Percentiles rank a stretch among this genome's conserved stretches.
Conservation (phyloP, 2,113 vertebrate species). For the Aptenodytes patagonicus region DNA sequence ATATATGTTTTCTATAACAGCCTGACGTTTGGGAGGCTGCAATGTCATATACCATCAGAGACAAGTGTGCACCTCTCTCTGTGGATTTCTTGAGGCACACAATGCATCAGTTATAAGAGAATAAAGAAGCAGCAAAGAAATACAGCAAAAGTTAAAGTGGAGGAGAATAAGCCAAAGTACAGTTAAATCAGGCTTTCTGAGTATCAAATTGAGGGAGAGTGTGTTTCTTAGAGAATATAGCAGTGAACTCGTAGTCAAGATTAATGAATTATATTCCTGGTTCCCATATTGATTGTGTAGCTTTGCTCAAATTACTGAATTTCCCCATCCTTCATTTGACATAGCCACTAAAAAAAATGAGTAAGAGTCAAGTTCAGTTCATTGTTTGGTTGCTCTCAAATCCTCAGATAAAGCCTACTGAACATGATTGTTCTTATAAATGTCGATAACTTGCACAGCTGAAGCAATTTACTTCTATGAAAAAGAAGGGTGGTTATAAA, state of each 20-base stretch:
- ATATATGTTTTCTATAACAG: conserved; percentile 37
- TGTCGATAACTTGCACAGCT: not conserved
- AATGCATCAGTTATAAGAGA: not conserved
- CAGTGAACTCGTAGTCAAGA: not conserved
- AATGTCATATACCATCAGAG: conserved; percentile 24
- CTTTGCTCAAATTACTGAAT: not conserved
- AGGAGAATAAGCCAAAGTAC: not conserved
- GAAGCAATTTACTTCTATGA: not conserved
- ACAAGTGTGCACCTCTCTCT: not conserved
- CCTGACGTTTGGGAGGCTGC: not conserved
- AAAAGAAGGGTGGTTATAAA: not conserved
- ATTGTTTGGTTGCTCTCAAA: not conserved
- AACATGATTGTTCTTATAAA: not conserved
- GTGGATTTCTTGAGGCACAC: not conserved
- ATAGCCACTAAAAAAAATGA: not conserved
- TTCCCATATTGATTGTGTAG: not conserved
- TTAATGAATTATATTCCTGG: not conserved
- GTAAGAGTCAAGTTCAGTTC: not conserved
- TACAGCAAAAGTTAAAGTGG: not conserved
- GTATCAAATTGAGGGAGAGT: not conserved
- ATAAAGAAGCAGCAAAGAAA: conserved; percentile 5
- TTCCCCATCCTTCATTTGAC: not conserved
- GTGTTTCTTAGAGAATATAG: not conserved
- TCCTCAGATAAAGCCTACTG: not conserved
- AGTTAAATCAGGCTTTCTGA: not conserved